These are phyloP conservation scores for Elegia similella DNA, from an alignment of 2,888 invertebrate species.

Conservation along the genomic window DNA sequence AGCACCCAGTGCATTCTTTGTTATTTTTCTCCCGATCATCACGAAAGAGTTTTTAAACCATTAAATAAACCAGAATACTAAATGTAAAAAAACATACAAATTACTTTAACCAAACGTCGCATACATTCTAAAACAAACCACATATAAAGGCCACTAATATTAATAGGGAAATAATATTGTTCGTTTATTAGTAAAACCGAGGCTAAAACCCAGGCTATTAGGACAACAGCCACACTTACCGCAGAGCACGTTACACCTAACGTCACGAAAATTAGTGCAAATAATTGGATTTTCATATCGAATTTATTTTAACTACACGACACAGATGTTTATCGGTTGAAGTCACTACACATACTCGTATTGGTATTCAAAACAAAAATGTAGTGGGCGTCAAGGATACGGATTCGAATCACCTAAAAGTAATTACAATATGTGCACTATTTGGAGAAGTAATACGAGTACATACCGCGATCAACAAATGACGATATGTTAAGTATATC, in stretches of 20 bases:
- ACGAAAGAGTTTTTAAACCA: too few relatives aligned
- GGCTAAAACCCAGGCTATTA: constrained; percentile 18
- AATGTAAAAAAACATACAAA: too few relatives aligned
- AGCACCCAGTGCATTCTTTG: too few relatives aligned
- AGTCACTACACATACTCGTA: not conserved
- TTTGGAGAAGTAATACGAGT: not conserved
- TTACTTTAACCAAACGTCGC: not conserved
- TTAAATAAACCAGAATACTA: too few relatives aligned
- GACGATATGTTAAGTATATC: not conserved
- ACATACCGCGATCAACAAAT: not conserved
- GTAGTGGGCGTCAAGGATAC: constrained; percentile 3
- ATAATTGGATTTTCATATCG: constrained; percentile 18
- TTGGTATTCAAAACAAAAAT: not conserved
- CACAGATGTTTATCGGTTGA: not conserved
- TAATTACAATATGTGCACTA: not conserved
- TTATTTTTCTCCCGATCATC: too few relatives aligned
- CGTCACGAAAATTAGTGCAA: constrained; percentile 14
- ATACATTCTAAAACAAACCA: constrained; percentile 4
- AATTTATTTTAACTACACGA: not conserved
- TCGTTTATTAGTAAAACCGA: constrained; percentile 11
- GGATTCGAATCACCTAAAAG: not conserved
- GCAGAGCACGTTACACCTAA: constrained; percentile 9
- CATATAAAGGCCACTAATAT: constrained; percentile 2
- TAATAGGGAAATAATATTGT: constrained; percentile 4
- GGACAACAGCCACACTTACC: constrained; percentile 18